Conservation (phyloP, 2,888 invertebrate species). For the Thera britannica region DNA sequence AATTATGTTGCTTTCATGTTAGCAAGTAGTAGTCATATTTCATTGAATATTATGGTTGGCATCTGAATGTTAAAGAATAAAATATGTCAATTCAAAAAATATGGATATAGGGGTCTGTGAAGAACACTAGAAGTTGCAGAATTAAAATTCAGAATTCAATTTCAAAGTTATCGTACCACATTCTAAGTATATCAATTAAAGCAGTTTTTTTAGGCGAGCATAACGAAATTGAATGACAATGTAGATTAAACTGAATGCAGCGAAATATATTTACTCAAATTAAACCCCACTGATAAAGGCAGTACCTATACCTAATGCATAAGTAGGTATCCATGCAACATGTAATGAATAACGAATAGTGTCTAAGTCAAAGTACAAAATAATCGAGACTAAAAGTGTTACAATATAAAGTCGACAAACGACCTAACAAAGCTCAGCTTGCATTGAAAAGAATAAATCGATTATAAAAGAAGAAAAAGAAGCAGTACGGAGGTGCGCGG, state of each 20-base stretch:
- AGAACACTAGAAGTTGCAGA: background rate
- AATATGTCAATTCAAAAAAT: background rate
- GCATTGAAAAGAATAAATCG: conserved; percentile 77
- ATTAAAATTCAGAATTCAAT: background rate
- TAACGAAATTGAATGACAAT: too few species aligned
- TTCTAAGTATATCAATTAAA: background rate
- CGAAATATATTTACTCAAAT: too few species aligned
- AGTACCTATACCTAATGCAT: too few species aligned
- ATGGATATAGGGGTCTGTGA: background rate
- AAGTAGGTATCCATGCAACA: too few species aligned
- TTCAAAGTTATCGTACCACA: background rate
- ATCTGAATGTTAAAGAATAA: conserved; percentile 23
- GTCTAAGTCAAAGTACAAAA: conserved; percentile 32
- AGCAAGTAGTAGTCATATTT: conserved; percentile 54
- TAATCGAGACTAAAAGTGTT: conserved; percentile 38
- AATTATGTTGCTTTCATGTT: conserved; percentile 67
- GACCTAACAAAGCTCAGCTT: conserved; percentile 55
- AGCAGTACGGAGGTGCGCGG: conserved; percentile 52
- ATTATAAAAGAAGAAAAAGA: conserved; percentile 76
- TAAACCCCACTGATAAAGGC: too few species aligned
- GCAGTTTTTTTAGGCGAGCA: too few species aligned
- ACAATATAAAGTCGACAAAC: conserved; percentile 50
- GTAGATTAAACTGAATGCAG: too few species aligned
- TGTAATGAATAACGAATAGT: background rate
- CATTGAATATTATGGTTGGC: conserved; percentile 56